Conservation (phyloP, 2,113 vertebrate species). For the Melanerpes aurifrons region DNA sequence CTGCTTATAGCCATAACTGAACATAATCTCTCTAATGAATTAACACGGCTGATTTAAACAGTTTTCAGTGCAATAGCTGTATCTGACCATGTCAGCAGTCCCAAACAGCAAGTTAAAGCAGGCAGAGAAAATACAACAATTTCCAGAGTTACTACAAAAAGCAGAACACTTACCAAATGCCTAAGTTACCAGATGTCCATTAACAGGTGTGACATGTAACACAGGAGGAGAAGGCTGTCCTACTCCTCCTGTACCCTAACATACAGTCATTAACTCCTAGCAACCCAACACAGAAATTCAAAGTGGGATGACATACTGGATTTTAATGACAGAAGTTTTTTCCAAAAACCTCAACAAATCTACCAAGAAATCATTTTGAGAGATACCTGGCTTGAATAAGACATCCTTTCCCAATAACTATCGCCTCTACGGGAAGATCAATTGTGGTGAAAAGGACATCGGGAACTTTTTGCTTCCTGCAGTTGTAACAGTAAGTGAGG, state of each 20-base stretch:
- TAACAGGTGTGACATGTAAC: not conserved
- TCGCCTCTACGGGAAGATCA: conserved; percentile 85
- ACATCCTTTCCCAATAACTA: conserved; percentile 90
- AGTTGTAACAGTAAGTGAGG: conserved; percentile 92
- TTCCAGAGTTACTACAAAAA: not conserved
- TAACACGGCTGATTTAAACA: not conserved
- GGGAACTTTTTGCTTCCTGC: conserved; percentile 91
- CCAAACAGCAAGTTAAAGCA: not conserved
- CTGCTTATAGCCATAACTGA: too few relatives aligned
- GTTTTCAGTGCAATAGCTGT: not conserved
- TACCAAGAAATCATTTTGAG: not conserved
- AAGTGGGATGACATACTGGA: not conserved
- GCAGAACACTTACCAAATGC: not conserved
- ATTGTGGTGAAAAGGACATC: conserved; percentile 96
- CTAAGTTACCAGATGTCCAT: not conserved
- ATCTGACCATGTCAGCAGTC: not conserved
- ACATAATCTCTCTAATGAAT: not conserved
- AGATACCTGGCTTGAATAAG: conserved; percentile 93
- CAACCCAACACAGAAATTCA: not conserved
- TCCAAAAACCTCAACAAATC: not conserved
- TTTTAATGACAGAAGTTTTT: not conserved
- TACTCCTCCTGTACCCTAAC: not conserved
- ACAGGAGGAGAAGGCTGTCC: not conserved
- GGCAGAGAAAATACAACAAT: not conserved
- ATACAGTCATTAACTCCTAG: not conserved